Evolutionary conservation across 2,888 invertebrate genomes (phyloP).

Genomic region (Chorisops tibialis): DNA sequence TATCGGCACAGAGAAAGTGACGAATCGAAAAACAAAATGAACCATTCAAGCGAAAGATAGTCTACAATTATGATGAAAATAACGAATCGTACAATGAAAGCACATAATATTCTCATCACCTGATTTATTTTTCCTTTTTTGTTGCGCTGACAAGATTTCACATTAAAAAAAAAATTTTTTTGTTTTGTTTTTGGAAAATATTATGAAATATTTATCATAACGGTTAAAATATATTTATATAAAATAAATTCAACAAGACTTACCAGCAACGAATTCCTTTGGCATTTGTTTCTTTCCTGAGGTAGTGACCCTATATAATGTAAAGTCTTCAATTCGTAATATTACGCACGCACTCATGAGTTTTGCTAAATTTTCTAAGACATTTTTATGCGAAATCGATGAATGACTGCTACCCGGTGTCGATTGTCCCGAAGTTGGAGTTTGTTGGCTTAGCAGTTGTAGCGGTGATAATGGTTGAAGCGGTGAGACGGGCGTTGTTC

Average conservation of each 20-base stretch:
- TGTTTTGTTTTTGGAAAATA: slow-evolving; percentile 2
- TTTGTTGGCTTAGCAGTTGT: slow-evolving; percentile 33
- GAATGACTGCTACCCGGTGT: slow-evolving; percentile 28
- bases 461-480: slow-evolving; percentile 44
- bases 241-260: slow-evolving; percentile 31
- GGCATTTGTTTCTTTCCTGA: slow-evolving; percentile 68
- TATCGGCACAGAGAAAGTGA: too few species aligned
- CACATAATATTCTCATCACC: slow-evolving; percentile 41
- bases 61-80: too few species aligned
- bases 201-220: background rate
- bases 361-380: slow-evolving; percentile 73
- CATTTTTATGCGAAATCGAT: slow-evolving; percentile 43
- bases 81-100: too few species aligned
- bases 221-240: background rate
- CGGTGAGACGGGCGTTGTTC: slow-evolving; percentile 37
- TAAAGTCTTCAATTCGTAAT: slow-evolving; percentile 86
- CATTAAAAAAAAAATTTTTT: background rate
- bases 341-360: slow-evolving; percentile 91
- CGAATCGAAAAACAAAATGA: slow-evolving; percentile 7
- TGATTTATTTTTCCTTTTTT: slow-evolving; percentile 57
- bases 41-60: slow-evolving; percentile 12
- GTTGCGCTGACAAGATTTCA: slow-evolving; percentile 52
- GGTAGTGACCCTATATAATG: slow-evolving; percentile 79
- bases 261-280: slow-evolving; percentile 79
- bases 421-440: slow-evolving; percentile 34